These are phyloP conservation scores for Palythoa caribaeorum DNA, from an alignment of 92 coral and sea anemone species.

Conservation along the genomic window DNA sequence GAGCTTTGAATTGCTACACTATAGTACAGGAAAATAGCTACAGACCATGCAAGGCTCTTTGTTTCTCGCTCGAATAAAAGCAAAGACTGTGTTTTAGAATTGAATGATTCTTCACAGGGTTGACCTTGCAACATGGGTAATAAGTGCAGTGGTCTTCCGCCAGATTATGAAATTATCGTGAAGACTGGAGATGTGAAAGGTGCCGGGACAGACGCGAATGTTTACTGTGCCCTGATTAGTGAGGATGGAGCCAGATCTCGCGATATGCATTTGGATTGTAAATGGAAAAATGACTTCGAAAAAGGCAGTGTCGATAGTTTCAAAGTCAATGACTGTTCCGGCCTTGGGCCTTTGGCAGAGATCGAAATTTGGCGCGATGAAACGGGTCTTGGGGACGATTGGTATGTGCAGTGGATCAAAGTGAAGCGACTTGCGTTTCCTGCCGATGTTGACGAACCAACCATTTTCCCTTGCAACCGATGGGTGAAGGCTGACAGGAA, in stretches of 20 bases:
- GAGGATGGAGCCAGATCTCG: constrained; percentile 85
- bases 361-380: constrained; percentile 97
- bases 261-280: constrained; percentile 86
- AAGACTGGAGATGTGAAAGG: constrained; percentile 99
- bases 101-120: constrained; percentile 7
- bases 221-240: constrained; percentile 80
- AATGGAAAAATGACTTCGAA: constrained; percentile 97
- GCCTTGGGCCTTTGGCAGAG: constrained; percentile 80
- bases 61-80: not conserved
- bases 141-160: constrained; percentile 84
- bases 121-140: constrained; percentile 77
- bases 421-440: constrained; percentile 66
- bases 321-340: constrained; percentile 79
- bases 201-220: constrained; percentile 98
- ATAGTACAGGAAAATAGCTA: not conserved
- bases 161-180: constrained; percentile 92
- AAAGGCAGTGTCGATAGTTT: constrained; percentile 94
- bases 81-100: not conserved
- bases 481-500: constrained; percentile 92
- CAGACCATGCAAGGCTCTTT: not conserved
- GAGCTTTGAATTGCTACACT: not conserved
- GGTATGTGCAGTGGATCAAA: constrained; percentile 96
- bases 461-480: constrained; percentile 92
- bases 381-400: constrained; percentile 90
- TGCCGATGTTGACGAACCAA: constrained; percentile 57